Evolutionary conservation across 2,888 invertebrate genomes (phyloP), one percentile per base, ranked within the genome.

Genomic region (Ophraella communa): DNA sequence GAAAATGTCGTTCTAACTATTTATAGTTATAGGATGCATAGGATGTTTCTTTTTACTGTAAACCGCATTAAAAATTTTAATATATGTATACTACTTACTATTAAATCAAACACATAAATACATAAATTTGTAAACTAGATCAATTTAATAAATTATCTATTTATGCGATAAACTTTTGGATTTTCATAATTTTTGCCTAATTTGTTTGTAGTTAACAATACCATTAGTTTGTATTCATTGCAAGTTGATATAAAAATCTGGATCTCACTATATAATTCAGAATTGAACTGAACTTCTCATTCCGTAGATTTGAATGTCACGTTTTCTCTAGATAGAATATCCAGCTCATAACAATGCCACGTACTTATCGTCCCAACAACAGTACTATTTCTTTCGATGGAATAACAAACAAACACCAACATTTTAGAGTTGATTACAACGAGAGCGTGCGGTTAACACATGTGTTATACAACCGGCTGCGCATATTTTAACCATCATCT

Each of bases 401-500:
- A 23, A 47, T 8, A 47, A 47, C 47, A 27, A 27, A 47, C 18
- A 47, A 20, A 47, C 21, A 47, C 24, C 47, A 47, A 47, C 47
- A 47, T 47, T 47, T 47, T 1, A 47, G n/a, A 47, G 47, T 21
- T 47, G 47, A 47, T 47, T 47, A 47, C 47, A 23, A 47, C 11
- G 7, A 20, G 47, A 47, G 17, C 47, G 47, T 47, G 47, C 24
- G 23, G 47, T 23, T 47, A n/a, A 47, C 47, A 47, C 47, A 47
- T 47, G 47, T 47, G 47, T 47, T 47, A 23, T 23, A 23, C 47
- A 47, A 47, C 23, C 11, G 21, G 23, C 7, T 21, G 47, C 23
- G 47, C 47, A 47, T 47, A 47, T 47, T 47, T 47, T 47, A 47
- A 21, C 47, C n/a, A n/a, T n/a, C n/a, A n/a, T n/a, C n/a, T n/a